Percentiles rank a stretch among this genome's conserved stretches.
Conservation (phyloP, 2,888 invertebrate species). For the Leptarthrus brevirostris region DNA sequence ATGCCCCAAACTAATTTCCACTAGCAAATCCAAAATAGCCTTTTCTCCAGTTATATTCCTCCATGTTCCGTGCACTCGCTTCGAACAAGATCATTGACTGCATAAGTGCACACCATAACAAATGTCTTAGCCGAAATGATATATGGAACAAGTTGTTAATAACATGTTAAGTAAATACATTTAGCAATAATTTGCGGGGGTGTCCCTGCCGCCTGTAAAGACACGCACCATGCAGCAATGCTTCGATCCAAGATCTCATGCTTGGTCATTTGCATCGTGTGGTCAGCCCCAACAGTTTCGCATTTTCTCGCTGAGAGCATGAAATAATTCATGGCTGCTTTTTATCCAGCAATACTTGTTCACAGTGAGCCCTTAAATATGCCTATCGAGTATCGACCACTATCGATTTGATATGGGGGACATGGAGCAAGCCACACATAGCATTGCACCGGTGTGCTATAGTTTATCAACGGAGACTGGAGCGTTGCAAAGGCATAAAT, state of each 20-base stretch:
- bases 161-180: constrained; percentile 58
- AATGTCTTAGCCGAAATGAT: constrained; percentile 45
- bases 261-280: constrained; percentile 51
- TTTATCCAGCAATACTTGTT: constrained; percentile 40
- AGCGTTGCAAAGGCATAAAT: constrained; percentile 52
- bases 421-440: constrained; percentile 13
- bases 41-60: background rate
- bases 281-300: constrained; percentile 49
- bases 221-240: constrained; percentile 47
- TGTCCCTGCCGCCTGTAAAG: constrained; percentile 54
- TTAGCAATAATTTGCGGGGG: constrained; percentile 58
- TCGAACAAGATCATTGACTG: constrained; percentile 37
- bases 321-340: constrained; percentile 44
- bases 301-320: constrained; percentile 51
- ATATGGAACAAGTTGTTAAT: constrained; percentile 55
- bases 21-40: too few species aligned
- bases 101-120: constrained; percentile 43
- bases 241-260: constrained; percentile 31
- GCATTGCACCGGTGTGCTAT: background rate
- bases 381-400: constrained; percentile 44
- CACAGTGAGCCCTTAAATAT: constrained; percentile 41
- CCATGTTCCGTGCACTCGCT: background rate
- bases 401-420: constrained; percentile 1
- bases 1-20: too few species aligned
- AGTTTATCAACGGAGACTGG: constrained; percentile 31